phyloP scores from a whole-genome alignment of 2,888 invertebrate genomes.

The Melipona bicolor region DNA sequence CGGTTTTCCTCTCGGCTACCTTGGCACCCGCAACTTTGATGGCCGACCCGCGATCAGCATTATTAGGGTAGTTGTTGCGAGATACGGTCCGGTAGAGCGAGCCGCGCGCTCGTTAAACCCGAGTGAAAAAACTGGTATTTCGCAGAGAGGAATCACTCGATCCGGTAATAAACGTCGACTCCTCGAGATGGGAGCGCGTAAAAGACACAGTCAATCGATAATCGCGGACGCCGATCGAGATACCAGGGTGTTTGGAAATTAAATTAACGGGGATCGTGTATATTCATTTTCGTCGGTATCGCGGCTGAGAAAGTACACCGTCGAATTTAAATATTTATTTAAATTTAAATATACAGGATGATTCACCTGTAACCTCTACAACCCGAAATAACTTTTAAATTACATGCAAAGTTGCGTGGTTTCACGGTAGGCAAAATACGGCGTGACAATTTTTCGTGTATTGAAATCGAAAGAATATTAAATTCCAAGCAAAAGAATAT shows the following conservation, averaged over 20 bases:
- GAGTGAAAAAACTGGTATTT: constrained; percentile 30
- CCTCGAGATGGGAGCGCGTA: not conserved
- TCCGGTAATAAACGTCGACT: constrained; percentile 19
- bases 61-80: constrained; percentile 48
- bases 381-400: too few species aligned
- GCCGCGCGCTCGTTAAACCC: constrained; percentile 45
- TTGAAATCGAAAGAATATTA: too few species aligned
- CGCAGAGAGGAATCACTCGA: constrained; percentile 10
- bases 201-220: constrained; percentile 36
- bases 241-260: not conserved
- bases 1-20: constrained; percentile 32
- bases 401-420: too few species aligned
- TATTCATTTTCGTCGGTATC: not conserved
- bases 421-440: too few species aligned
- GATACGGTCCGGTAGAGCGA: constrained; percentile 34
- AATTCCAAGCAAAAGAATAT: too few species aligned
- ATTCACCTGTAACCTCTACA: too few species aligned
- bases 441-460: too few species aligned
- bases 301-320: not conserved
- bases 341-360: not conserved
- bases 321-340: not conserved
- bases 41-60: constrained; percentile 40
- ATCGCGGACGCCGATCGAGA: constrained; percentile 14
- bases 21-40: constrained; percentile 20
- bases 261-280: not conserved